Base-by-base conservation (phyloP, 2,797 vertebrate species). In the Percopsis omiscomaycus region DNA sequence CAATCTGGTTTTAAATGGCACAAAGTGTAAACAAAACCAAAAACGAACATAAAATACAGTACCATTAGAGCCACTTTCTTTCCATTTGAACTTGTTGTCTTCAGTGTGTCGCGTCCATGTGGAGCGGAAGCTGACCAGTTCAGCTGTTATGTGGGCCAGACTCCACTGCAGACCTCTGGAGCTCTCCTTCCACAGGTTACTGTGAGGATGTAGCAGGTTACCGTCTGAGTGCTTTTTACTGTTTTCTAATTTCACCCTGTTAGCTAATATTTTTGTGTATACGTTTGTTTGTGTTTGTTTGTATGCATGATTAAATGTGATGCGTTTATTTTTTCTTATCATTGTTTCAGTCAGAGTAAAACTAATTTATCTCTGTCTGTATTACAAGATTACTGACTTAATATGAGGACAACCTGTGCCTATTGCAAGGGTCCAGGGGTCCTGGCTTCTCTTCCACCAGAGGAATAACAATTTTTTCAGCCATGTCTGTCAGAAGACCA, bases 11-110 rank as follows among this genome's bases (percentile, higher is more conserved):
- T 37, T 9, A 37, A 42, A 42, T 42, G 37, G 37, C 37, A 42
- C 37, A 42, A 42, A 6, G 37, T 27, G 27, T 27, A 12, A 53
- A 12, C 22, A 27, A 27, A 30, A 1, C 12, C 11, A 37, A 32
- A 14, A 12, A 14, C 22, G 9, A 9, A 8, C 2, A 47, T 1
- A 46, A 28, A 44, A 6, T 13, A 0, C 60, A 64, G 46, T 81
- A 96, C 96, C 95, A 4, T 94, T 95, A 16, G 93, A 91, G 10
- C 93, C 93, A 66, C 91, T 86, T 50, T 96, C 95, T 85, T 96
- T 97, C 96, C 96, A 97, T 79, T 95, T 95, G 76, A 96, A 89
- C 83, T 96, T 97, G 91, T 98, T 97, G 84, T 97, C 95, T 77
- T 97, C 95, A 42, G 95, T 95, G 85, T 94, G 91, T 64, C 94